phyloP scores from a whole-genome alignment of 2,113 vertebrate genomes.

The Cyprinodon brontotheroides region DNA sequence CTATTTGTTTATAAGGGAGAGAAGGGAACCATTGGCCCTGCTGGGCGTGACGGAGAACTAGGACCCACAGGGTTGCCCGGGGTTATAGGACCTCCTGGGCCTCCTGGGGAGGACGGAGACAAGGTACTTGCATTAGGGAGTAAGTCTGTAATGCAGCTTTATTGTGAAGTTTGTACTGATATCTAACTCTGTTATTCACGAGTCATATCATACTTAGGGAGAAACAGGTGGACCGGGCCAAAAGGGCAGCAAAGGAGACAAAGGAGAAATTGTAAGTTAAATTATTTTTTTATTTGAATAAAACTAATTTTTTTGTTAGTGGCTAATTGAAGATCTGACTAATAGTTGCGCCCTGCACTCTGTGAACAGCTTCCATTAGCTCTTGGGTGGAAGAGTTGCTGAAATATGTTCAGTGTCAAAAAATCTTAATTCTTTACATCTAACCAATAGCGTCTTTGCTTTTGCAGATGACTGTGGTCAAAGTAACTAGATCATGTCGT shows the following conservation, averaged over 20 bases:
- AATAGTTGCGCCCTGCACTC: no score
- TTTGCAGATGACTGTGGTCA: no score
- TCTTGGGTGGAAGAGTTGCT: no score
- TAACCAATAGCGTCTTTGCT: no score
- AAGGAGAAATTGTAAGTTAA: constrained; percentile 86
- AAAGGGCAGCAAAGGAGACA: constrained; percentile 92
- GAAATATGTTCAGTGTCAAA: no score
- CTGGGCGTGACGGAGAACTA: constrained; percentile 84
- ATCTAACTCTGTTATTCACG: neutral
- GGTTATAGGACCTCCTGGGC: constrained; percentile 78
- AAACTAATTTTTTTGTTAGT: no score
- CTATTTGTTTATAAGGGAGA: constrained; percentile 83
- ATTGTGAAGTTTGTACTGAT: neutral
- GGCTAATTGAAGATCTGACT: no score
- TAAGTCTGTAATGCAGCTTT: neutral
- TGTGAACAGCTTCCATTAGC: no score
- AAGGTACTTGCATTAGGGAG: constrained; percentile 77
- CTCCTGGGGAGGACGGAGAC: constrained; percentile 90
- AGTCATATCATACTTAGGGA: constrained; percentile 76
- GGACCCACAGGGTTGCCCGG: constrained; percentile 85
- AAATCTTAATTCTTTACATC: no score
- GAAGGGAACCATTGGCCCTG: constrained; percentile 82
- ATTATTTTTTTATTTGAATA: neutral
- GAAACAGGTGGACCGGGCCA: constrained; percentile 87
- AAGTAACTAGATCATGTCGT: no score